phyloP scores from a whole-genome alignment of 2,113 vertebrate genomes.

The Thalassoma bifasciatum region DNA sequence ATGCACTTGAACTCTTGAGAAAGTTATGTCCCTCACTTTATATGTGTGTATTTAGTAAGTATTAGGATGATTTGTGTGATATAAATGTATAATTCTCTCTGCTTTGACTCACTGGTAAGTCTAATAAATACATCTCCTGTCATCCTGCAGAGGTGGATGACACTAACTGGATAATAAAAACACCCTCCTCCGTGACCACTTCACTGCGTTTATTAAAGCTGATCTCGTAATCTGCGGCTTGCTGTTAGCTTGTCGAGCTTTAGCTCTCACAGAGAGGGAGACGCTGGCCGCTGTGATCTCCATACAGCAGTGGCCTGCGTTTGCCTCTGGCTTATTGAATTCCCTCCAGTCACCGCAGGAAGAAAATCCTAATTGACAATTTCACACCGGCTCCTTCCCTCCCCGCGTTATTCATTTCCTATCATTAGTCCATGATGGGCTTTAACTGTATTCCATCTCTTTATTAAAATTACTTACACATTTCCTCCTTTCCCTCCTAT shows the following conservation, averaged over 20 bases:
- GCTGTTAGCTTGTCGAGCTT: slow-evolving; percentile 22
- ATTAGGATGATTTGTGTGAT: neutral
- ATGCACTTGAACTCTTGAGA: too few species aligned
- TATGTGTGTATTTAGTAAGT: too few species aligned
- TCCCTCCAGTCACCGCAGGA: slow-evolving; percentile 60
- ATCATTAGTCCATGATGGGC: slow-evolving; percentile 67
- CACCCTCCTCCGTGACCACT: slow-evolving; percentile 1
- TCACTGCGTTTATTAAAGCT: slow-evolving; percentile 27
- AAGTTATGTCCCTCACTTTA: too few species aligned
- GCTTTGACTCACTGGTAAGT: neutral
- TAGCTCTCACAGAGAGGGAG: slow-evolving; percentile 26
- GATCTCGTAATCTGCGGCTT: slow-evolving; percentile 37
- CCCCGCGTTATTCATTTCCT: slow-evolving; percentile 63
- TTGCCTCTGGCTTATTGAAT: slow-evolving; percentile 61
- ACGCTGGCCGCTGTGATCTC: slow-evolving; percentile 37
- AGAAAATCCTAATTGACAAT: slow-evolving; percentile 76
- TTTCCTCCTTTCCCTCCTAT: slow-evolving; percentile 32
- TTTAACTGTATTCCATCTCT: slow-evolving; percentile 64
- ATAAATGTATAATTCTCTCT: too few species aligned
- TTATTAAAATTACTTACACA: slow-evolving; percentile 65
- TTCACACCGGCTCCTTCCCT: slow-evolving; percentile 64
- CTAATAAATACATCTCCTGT: slow-evolving; percentile 7
- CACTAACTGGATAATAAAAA: slow-evolving; percentile 13
- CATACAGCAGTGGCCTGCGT: slow-evolving; percentile 27
- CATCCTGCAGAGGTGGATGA: slow-evolving; percentile 20